A percentile compares a stretch with the other conserved stretches of the same genome.
phyloP scores from a whole-genome alignment of 1,140 invertebrate species.

The Drosophila suzukii region DNA sequence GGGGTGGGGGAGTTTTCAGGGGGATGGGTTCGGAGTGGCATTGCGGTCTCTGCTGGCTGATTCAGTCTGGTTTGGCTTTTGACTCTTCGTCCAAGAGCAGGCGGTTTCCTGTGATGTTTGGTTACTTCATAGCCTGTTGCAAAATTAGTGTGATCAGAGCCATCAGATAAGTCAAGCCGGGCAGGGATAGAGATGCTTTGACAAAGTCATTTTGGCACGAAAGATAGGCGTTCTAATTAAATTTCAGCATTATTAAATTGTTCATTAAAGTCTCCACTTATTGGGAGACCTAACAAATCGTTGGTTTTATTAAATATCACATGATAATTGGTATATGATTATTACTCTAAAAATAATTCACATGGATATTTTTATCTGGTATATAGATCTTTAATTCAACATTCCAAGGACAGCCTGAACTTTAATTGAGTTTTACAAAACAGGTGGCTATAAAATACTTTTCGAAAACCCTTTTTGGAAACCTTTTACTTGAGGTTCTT shows the following conservation, averaged over 20 bases:
- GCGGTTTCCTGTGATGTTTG: conserved; percentile 49
- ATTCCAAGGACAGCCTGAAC: neutral
- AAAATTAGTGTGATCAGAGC: conserved; percentile 42
- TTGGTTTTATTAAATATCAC: too few relatives aligned
- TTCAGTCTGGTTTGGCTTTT: conserved; percentile 40
- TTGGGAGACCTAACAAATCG: neutral
- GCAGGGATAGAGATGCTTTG: conserved; percentile 4
- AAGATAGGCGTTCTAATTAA: neutral
- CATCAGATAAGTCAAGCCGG: conserved; percentile 22
- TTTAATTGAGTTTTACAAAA: neutral
- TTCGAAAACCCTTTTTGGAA: too few relatives aligned
- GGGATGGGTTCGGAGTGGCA: conserved; percentile 1
- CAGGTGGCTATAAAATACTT: neutral
- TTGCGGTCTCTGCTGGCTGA: conserved; percentile 40
- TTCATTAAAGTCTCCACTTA: too few relatives aligned
- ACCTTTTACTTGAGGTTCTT: conserved; percentile 38
- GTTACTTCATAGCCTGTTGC: conserved; percentile 40
- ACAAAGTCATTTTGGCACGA: conserved; percentile 26
- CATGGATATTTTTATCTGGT: too few relatives aligned
- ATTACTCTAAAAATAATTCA: too few relatives aligned
- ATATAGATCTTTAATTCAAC: too few relatives aligned
- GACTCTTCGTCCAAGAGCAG: conserved; percentile 17
- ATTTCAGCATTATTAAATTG: neutral
- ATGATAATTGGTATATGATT: too few relatives aligned
- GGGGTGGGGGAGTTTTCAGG: conserved; percentile 1